Percentiles rank a stretch among this genome's conserved stretches.
Conservation (phyloP, 2,888 invertebrate species). For the Sturmia bella region DNA sequence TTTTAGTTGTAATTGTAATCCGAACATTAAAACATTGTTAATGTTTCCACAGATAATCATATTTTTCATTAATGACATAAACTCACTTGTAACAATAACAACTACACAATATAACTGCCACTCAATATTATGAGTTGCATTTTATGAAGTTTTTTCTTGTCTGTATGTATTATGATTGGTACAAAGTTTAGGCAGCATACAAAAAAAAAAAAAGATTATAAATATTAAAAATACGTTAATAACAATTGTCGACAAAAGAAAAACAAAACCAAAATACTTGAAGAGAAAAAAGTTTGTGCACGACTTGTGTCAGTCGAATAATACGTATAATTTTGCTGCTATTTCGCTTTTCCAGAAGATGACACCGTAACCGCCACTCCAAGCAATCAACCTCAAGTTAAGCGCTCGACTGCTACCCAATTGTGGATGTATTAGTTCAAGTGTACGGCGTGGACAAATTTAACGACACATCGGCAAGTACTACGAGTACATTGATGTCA, state of each 20-base stretch:
- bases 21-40: slow-evolving; percentile 57
- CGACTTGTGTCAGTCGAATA: slow-evolving; percentile 71
- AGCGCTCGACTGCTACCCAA: slow-evolving; percentile 9
- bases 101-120: slow-evolving; percentile 62
- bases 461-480: slow-evolving; percentile 32
- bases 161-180: slow-evolving; percentile 30
- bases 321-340: slow-evolving; percentile 59
- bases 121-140: slow-evolving; percentile 44
- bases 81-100: slow-evolving; percentile 56
- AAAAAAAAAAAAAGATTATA: slow-evolving; percentile 5
- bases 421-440: slow-evolving; percentile 58
- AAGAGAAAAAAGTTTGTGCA: slow-evolving; percentile 65
- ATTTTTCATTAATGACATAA: slow-evolving; percentile 70
- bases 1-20: slow-evolving; percentile 33
- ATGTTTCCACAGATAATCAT: slow-evolving; percentile 67
- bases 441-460: slow-evolving; percentile 55
- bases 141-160: slow-evolving; percentile 28
- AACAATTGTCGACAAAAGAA: slow-evolving; percentile 64
- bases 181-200: slow-evolving; percentile 26
- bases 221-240: slow-evolving; percentile 64
- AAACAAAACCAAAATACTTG: slow-evolving; percentile 43
- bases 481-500: slow-evolving; percentile 7
- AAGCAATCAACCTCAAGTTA: slow-evolving; percentile 61
- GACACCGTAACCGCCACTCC: slow-evolving; percentile 67
- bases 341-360: slow-evolving; percentile 52